Conservation (phyloP, 2,797 vertebrate species). For the Centroberyx gerrardi region DNA sequence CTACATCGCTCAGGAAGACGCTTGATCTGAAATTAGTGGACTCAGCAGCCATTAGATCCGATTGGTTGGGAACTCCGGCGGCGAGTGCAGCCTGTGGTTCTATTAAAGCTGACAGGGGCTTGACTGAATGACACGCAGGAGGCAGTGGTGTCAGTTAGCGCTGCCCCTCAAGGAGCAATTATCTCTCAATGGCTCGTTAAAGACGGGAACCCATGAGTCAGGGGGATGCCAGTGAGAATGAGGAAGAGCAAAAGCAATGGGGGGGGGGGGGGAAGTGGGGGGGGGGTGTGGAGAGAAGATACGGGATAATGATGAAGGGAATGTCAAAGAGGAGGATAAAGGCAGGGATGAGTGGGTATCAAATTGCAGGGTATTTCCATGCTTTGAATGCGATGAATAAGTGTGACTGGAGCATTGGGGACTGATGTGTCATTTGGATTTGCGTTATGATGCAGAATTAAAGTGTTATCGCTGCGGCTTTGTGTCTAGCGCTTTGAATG, state of each 20-base stretch:
- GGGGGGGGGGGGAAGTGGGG: not conserved
- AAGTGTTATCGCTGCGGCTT: conserved; percentile 15
- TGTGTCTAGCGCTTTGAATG: conserved; percentile 2
- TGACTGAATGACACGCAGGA: conserved; percentile 55
- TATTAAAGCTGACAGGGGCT: conserved; percentile 36
- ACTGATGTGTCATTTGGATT: conserved; percentile 33
- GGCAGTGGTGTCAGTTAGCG: conserved; percentile 54
- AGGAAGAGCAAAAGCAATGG: conserved; percentile 9
- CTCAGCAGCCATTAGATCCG: conserved; percentile 36
- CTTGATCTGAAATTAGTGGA: conserved; percentile 54
- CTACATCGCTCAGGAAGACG: conserved; percentile 11
- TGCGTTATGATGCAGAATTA: conserved; percentile 35
- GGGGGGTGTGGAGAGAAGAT: conserved; percentile 16
- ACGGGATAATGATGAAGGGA: conserved; percentile 30
- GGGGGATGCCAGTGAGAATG: conserved; percentile 15
- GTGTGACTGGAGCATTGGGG: conserved; percentile 28
- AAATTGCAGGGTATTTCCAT: conserved; percentile 10
- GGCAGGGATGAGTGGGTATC: conserved; percentile 15
- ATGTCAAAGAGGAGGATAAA: conserved; percentile 26
- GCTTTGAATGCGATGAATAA: conserved; percentile 31
- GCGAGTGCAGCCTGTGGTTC: conserved; percentile 30
- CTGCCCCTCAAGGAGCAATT: conserved; percentile 74
- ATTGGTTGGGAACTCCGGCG: conserved; percentile 23
- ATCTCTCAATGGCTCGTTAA: conserved; percentile 67
- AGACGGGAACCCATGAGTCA: conserved; percentile 46